Evolutionary conservation across 2,888 invertebrate species (phyloP), one percentile per base, ranked within the genome.

Genomic region (Nesidiocoris tenuis): DNA sequence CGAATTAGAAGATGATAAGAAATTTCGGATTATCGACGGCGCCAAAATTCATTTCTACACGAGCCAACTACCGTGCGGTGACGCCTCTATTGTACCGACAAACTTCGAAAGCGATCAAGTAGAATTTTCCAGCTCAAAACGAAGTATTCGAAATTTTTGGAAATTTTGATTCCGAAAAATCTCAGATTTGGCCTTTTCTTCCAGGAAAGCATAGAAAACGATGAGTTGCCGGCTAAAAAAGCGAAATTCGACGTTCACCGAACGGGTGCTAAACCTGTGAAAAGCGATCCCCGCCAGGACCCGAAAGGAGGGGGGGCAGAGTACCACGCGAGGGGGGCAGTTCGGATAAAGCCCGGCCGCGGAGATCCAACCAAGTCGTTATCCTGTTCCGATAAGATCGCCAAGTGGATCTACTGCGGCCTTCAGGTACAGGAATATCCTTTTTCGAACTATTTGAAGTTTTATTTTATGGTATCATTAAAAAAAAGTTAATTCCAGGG

Each of bases 351-450:
- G 80, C 87, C 87, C 12, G 90, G 90, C 0, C 87, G 95, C 81
- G 97, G 97, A 0, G 91, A 94, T 82, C 90, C 90, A 65, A 96
- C 97, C 0, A 83, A 93, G 59, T 95, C 95, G 9, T 89, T 96
- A 81, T 95, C 95, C 0, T 98, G 97, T 83, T 96, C 95, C 83
- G 97, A 98, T 84, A 98, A 98, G 86, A 85, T 98, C 16, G 90
- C 95, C 1, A 90, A 90, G 81, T 98, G 97, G 97, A 90, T 91
- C 82, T 85, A 92, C 77, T 82, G 95, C 39, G 96, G 97, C 0
- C 82, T 94, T 23, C 96, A 94, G 79, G 82, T 81, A n/a, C n/a
- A n/a, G n/a, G n/a, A n/a, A n/a, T n/a, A n/a, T n/a, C n/a, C n/a
- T n/a, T n/a, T n/a, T n/a, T n/a, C n/a, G n/a, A n/a, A n/a, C n/a